phyloP scores from a whole-genome alignment of 2,888 invertebrate genomes.

The Lasius fuliginosus region DNA sequence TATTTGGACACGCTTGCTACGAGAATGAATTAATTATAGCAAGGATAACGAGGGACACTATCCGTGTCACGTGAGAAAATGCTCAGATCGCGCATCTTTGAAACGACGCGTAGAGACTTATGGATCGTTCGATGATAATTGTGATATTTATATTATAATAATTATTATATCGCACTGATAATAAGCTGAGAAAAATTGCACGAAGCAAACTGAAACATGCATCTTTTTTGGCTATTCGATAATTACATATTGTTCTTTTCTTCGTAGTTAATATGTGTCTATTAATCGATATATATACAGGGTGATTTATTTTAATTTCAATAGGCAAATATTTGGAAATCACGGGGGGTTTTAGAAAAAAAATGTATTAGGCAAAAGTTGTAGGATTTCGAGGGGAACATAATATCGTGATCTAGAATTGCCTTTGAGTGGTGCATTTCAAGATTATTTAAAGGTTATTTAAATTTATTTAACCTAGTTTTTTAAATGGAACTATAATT shows the following conservation, averaged over 20 bases:
- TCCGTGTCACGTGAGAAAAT: background rate
- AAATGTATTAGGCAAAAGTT: too few relatives aligned
- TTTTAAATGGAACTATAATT: too few relatives aligned
- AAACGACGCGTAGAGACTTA: background rate
- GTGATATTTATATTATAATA: too few relatives aligned
- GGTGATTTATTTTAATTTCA: too few relatives aligned
- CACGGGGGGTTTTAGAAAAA: too few relatives aligned
- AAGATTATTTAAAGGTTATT: too few relatives aligned
- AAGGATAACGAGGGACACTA: background rate
- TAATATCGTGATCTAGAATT: too few relatives aligned
- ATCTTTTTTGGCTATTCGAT: background rate
- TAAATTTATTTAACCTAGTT: too few relatives aligned
- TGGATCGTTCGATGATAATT: background rate
- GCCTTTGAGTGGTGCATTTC: too few relatives aligned
- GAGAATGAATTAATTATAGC: slow-evolving; percentile 1
- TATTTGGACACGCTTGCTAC: background rate
- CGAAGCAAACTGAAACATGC: background rate
- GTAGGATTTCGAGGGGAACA: too few relatives aligned
- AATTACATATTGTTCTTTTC: background rate
- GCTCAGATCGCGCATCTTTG: background rate
- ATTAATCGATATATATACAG: background rate
- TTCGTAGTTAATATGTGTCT: background rate
- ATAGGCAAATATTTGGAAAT: too few relatives aligned
- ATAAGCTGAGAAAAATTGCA: background rate
- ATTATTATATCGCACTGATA: background rate